Conservation (phyloP, 2,888 invertebrate species). For the Erebia aethiops region DNA sequence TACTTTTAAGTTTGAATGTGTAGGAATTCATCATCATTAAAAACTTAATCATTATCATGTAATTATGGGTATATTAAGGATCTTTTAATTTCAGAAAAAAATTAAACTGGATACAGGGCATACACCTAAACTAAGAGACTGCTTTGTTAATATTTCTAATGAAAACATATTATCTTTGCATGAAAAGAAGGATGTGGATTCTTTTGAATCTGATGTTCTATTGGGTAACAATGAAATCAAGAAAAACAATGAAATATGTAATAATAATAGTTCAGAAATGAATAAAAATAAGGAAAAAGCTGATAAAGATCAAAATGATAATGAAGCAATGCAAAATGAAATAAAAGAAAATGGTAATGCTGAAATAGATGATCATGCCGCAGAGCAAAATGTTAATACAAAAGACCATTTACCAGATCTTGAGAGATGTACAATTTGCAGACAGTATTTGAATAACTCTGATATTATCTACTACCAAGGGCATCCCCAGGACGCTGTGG, state of each 20-base stretch:
- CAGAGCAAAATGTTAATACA: not conserved
- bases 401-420: slow-evolving; percentile 46
- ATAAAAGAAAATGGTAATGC: not conserved
- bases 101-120: slow-evolving; percentile 45
- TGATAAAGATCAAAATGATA: slow-evolving; percentile 17
- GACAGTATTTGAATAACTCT: slow-evolving; percentile 75
- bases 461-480: slow-evolving; percentile 85
- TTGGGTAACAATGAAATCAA: slow-evolving; percentile 27
- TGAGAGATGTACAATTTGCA: slow-evolving; percentile 73
- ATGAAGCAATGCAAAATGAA: slow-evolving; percentile 34
- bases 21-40: no score
- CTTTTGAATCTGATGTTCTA: slow-evolving; percentile 9
- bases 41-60: not conserved
- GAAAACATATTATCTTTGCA: slow-evolving; percentile 25
- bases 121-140: slow-evolving; percentile 18
- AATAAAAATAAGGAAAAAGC: slow-evolving; percentile 23
- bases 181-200: slow-evolving; percentile 7
- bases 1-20: no score
- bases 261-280: slow-evolving; percentile 24
- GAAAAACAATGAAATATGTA: slow-evolving; percentile 29
- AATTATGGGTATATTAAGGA: not conserved
- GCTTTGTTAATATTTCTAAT: slow-evolving; percentile 16
- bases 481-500: slow-evolving; percentile 89
- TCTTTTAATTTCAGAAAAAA: slow-evolving; percentile 58
- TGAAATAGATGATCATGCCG: not conserved